Evolutionary conservation across 2,888 invertebrate species (phyloP), one percentile per base, ranked within the genome.

Genomic region (Mimas tiliae): DNA sequence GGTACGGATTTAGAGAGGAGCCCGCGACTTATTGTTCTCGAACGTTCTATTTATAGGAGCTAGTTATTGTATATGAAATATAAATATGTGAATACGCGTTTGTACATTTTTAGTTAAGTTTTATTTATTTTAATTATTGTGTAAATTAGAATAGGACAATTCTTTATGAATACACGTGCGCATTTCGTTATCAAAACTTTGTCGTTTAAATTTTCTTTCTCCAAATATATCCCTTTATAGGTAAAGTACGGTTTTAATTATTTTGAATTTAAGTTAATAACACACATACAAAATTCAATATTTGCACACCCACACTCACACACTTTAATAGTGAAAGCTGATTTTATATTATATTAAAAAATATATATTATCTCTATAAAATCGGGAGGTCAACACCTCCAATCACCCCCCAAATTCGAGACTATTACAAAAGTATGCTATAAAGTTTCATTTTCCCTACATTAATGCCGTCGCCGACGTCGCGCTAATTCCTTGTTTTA

Each of bases 21-120:
- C 74, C 71, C 68, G 88, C 84, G 91, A 92, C 91, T 91, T 93
- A 93, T 93, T 93, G 83, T 89, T 86, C 88, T 85, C 83, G 70
- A 75, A 62, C n/a, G 21, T 71, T 68, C 69, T 68, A 71, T 67
- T 47, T 66, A 70, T 68, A 68, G 55, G 6, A 27, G 27, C 4
- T 27, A 21, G 70, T 51, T 71, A 71, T 69, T 73, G 68, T 71
- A 71, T 72, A 68, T 53, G 19, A 66, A 70, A 63, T 70, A 72
- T 63, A 51, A 47, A 51, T 62, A 19, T 77, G 72, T 70, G 71
- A 70, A 67, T 50, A 50, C 16, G 21, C 50, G 21, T 50, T 51
- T 53, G 66, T 66, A 63, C 42, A 66, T 55, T 53, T 42, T 63
- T 53, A 53, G 70, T 78, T 73, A 73, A 76, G 76, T 73, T 73